phyloP scores from a whole-genome alignment of 92 coral and sea anemone species.

The Hydrozoanthus gracilis region DNA sequence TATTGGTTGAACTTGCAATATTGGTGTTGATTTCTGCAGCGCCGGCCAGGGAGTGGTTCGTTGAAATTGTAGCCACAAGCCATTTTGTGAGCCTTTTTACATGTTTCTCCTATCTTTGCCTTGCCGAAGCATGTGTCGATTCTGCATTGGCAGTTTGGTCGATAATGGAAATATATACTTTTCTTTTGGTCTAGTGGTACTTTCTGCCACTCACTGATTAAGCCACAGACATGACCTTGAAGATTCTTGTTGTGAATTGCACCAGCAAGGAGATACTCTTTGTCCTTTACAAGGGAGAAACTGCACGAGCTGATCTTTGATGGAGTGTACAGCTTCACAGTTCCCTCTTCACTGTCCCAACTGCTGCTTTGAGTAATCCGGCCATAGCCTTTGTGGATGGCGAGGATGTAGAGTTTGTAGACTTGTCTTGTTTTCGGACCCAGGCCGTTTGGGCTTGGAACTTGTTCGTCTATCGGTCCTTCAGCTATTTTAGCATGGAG shows the following conservation, averaged over 20 bases:
- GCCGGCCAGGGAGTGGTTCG: neutral
- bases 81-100: constrained; percentile 1
- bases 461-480: neutral
- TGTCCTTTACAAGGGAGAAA: neutral
- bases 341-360: constrained; percentile 12
- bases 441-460: neutral
- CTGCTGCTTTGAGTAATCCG: neutral
- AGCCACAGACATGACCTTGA: neutral
- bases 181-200: neutral
- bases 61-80: constrained; percentile 24
- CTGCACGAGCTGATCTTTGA: neutral
- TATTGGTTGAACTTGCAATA: neutral
- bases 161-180: neutral
- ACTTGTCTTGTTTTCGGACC: constrained; percentile 1
- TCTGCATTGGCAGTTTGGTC: constrained; percentile 8
- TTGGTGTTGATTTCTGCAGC: constrained; percentile 11
- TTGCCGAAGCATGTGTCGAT: constrained; percentile 14
- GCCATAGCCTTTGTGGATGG: neutral
- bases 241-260: neutral
- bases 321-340: neutral
- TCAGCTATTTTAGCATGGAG: constrained; percentile 21
- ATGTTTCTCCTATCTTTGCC: neutral
- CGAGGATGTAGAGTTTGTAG: constrained; percentile 23
- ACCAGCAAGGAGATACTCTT: constrained; percentile 11
- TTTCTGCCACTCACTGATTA: neutral